Evolutionary conservation across 2,888 invertebrate species (phyloP).

Genomic region (Notodonta dromedarius): DNA sequence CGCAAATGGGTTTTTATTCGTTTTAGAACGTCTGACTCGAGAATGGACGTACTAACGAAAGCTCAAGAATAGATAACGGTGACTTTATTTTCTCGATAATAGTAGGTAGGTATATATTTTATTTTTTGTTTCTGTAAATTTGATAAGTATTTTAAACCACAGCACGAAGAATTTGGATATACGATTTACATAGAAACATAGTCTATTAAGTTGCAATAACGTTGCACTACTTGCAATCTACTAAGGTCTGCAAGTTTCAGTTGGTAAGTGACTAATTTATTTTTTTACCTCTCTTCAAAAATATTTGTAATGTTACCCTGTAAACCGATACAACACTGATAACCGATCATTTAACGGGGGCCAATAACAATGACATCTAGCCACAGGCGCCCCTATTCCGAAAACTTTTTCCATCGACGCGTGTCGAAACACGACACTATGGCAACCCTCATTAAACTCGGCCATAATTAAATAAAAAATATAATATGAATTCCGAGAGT

Average conservation of each 20-base stretch:
- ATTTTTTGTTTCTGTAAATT: too few relatives aligned
- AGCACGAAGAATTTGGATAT: too few relatives aligned
- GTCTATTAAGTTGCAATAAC: too few relatives aligned
- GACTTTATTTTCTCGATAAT: too few relatives aligned
- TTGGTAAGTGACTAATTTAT: too few relatives aligned
- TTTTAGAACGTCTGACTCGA: constrained; percentile 28
- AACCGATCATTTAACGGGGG: constrained; percentile 67
- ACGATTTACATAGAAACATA: too few relatives aligned
- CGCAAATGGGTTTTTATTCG: constrained; percentile 34
- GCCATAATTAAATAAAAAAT: constrained; percentile 64
- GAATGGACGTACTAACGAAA: too few relatives aligned
- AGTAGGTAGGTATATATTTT: too few relatives aligned
- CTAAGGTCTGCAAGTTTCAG: too few relatives aligned
- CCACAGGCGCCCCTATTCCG: constrained; percentile 55
- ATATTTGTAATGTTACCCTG: constrained; percentile 39
- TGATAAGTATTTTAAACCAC: too few relatives aligned
- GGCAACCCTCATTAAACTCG: constrained; percentile 67
- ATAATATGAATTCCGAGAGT: constrained; percentile 9
- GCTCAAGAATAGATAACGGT: too few relatives aligned
- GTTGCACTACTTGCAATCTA: too few relatives aligned
- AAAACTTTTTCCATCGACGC: constrained; percentile 61
- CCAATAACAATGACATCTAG: constrained; percentile 57
- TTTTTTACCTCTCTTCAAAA: background rate
- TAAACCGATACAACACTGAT: constrained; percentile 68
- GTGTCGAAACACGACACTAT: constrained; percentile 71